These are phyloP conservation scores for Rutilus rutilus DNA, from an alignment of 2,113 vertebrate species.

Conservation along the genomic window DNA sequence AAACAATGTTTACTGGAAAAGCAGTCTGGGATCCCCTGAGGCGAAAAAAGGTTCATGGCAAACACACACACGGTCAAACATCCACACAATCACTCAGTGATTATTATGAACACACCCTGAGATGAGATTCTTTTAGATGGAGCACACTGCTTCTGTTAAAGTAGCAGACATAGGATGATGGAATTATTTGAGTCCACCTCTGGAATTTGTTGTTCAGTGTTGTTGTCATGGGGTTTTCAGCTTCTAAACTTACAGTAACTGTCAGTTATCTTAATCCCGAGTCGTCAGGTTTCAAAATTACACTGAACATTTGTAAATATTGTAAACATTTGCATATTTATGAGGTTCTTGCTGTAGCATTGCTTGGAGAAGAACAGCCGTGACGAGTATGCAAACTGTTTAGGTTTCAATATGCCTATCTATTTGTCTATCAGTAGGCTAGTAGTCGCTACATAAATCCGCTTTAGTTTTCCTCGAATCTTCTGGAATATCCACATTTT, in stretches of 20 bases:
- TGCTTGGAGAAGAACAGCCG: neutral
- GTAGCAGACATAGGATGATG: neutral
- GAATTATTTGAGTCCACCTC: neutral
- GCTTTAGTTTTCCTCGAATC: no score
- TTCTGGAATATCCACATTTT: no score
- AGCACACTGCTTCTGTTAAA: neutral
- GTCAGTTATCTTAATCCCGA: neutral
- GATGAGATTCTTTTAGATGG: slow-evolving; percentile 2
- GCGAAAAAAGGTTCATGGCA: slow-evolving; percentile 25
- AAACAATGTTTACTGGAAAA: slow-evolving; percentile 58
- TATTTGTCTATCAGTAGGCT: neutral
- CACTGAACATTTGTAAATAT: neutral
- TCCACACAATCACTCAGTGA: neutral
- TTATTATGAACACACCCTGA: slow-evolving; percentile 17
- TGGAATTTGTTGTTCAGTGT: neutral
- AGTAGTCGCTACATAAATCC: neutral
- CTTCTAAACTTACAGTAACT: neutral
- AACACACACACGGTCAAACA: slow-evolving; percentile 19
- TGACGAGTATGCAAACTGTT: neutral
- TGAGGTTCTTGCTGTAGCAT: neutral
- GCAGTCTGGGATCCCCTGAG: slow-evolving; percentile 16
- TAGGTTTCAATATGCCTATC: neutral
- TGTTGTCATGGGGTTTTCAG: neutral
- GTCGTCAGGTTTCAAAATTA: neutral
- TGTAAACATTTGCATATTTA: neutral